Base-by-base conservation (phyloP, 2,113 vertebrate species). In the Epinephelus lanceolatus region DNA sequence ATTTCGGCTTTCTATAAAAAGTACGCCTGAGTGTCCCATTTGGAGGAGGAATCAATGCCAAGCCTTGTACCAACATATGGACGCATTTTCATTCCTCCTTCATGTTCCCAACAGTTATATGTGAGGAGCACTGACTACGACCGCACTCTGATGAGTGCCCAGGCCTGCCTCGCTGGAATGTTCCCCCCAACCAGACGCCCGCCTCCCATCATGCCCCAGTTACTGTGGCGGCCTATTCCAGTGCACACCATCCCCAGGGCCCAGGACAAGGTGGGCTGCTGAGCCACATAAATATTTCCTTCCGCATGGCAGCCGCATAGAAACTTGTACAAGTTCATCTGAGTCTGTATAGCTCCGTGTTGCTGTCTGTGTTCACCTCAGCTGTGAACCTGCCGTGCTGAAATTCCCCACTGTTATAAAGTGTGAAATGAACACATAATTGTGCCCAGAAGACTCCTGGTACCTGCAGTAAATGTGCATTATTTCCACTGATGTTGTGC, bases 101-200 rank as follows among this genome's bases (percentile, higher is more conserved):
- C 49, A 12, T 71, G 19, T 71, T 47, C 7, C 5, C 53, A 80
- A 71, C 86, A 99, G 97, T 86, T 99, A 68, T 96, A 97, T 23
- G 89, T 98, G n/a, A 95, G 89, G 85, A 99, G 97, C 78, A 97
- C 97, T 9, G 97, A 98, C 79, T 88, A 96, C 2, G 97, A 98
- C 86, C 96, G 97, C 33, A 98, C 97, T n/a, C 93, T 99, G 86
- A 98, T 98, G 97, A 99, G 97, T 10, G 96, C 96, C 33, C 95
- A 96, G 91, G 92, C 94, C 37, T 96, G 95, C 78, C 96, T 99
- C 1, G 97, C 97, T 52, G 97, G 96, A 68, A 94, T 98, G 73
- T 98, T 96, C 87, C 96, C 95, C 76, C 97, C 96, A 5, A 88
- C 78, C n/a, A 94, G 91, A 53, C 81, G 69, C 19, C 93, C 96